Conservation (phyloP, 2,797 vertebrate species). For the Urophycis tenuis region DNA sequence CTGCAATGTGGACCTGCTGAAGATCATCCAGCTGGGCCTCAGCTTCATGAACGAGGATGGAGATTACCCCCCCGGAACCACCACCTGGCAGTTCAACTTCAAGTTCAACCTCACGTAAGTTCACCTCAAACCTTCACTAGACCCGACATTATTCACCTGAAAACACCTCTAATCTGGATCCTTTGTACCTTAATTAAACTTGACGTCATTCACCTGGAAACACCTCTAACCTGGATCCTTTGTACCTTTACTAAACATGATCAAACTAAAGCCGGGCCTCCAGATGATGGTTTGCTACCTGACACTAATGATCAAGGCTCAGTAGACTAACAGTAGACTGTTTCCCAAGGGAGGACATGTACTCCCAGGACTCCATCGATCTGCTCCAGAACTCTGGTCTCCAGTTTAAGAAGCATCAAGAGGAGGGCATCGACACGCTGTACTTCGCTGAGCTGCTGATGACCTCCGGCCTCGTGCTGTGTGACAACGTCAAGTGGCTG, state of each 20-base stretch:
- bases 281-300: too few relatives aligned
- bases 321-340: background rate
- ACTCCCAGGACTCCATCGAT: slow-evolving; percentile 98
- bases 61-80: slow-evolving; percentile 87
- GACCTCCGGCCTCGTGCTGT: slow-evolving; percentile 96
- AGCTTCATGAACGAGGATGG: slow-evolving; percentile 97
- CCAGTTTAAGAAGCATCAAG: slow-evolving; percentile 97
- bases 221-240: background rate
- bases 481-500: slow-evolving; percentile 97
- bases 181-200: background rate
- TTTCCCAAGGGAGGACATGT: slow-evolving; percentile 91
- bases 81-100: slow-evolving; percentile 99
- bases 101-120: slow-evolving; percentile 98
- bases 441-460: slow-evolving; percentile 97
- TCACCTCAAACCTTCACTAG: background rate
- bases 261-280: too few relatives aligned
- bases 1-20: slow-evolving; percentile 95
- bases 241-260: background rate
- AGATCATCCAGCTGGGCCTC: slow-evolving; percentile 96
- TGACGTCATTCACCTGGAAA: background rate
- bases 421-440: slow-evolving; percentile 93
- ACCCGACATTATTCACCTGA: background rate
- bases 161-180: background rate
- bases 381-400: slow-evolving; percentile 96
- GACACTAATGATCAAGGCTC: too few relatives aligned